phyloP scores from a whole-genome alignment of 92 coral and sea anemone species.

The Epizoanthus stellaris region DNA sequence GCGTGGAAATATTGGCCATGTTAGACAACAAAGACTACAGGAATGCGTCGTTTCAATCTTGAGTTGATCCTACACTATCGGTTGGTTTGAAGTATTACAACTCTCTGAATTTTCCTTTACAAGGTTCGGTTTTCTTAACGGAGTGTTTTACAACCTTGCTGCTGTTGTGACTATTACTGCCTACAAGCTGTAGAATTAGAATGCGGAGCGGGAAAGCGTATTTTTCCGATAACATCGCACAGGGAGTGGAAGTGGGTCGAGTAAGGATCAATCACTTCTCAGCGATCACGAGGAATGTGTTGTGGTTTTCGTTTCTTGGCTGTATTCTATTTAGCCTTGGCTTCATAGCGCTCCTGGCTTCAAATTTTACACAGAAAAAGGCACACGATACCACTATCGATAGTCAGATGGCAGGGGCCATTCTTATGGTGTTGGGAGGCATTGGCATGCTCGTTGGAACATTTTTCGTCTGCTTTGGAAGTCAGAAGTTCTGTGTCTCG shows the following conservation, averaged over 20 bases:
- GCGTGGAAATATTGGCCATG: too few relatives aligned
- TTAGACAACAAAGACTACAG: too few relatives aligned
- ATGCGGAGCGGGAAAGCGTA: neutral
- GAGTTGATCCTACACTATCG: too few relatives aligned
- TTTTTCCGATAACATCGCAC: neutral
- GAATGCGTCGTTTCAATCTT: too few relatives aligned
- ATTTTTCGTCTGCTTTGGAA: conserved; percentile 38
- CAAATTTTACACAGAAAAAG: conserved; percentile 3
- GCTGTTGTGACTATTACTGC: too few relatives aligned
- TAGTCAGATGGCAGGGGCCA: conserved; percentile 21
- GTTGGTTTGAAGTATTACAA: too few relatives aligned
- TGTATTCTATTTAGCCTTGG: conserved; percentile 36
- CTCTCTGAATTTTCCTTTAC: too few relatives aligned
- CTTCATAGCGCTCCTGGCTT: conserved; percentile 30
- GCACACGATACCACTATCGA: conserved; percentile 8
- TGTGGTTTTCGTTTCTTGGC: conserved; percentile 32
- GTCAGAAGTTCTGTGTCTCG: conserved; percentile 36
- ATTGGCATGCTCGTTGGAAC: conserved; percentile 17
- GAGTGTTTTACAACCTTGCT: too few relatives aligned
- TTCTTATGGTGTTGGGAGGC: conserved; percentile 32
- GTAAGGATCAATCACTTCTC: conserved; percentile 36
- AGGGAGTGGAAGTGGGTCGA: conserved; percentile 19
- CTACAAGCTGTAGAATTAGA: neutral
- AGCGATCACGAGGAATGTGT: conserved; percentile 35
- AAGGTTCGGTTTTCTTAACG: too few relatives aligned